Base-by-base conservation (phyloP, 2,797 vertebrate genomes). In the Schizopygopsis pylzovi region DNA sequence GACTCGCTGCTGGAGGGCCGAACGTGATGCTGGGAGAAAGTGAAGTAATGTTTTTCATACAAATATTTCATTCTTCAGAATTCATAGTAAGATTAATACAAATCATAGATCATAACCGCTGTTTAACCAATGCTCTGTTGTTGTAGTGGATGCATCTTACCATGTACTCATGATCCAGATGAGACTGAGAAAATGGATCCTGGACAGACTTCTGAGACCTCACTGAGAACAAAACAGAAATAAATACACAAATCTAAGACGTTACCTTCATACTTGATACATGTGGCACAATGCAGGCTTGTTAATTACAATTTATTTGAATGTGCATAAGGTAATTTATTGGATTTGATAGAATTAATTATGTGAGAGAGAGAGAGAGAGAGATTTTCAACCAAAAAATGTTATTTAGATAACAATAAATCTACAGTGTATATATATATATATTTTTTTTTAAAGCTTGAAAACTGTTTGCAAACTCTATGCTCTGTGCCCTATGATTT, bases 121-220 rank as follows among this genome's bases (percentile, higher is more conserved):
- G 12, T 25, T 65, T 28, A 65, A 65, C 12, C 12, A 63, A 12
- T 63, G 25, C 82, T 9, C 87, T 28, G 41, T 59, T 85, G 81
- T 94, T 91, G 22, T 87, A 96, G 95, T 95, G 95, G 95, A 84
- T 96, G 91, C 88, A 90, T 78, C 39, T 96, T 54, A 89, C 92
- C 1, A 93, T 96, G 92, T 95, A 94, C 88, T 94, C 91, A 25
- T 95, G 89, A 94, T 0, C 59, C 56, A 16, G 12, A 52, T 15
- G 28, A 68, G 39, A 68, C 22, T 43, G 25, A 16, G 20, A 59
- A 20, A n/a, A 43, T 4, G 13, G 80, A 82, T 56, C 33, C 54
- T n/a, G 28, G 81, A 82, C 37, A 13, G 8, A 71, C n/a, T 4
- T 59, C 63, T 1, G 7, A n/a, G 13, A 56, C 49, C 8, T 52